Base-by-base conservation (phyloP, 53 echinoderm and acorn worm genomes). In the Antedon mediterranea region DNA sequence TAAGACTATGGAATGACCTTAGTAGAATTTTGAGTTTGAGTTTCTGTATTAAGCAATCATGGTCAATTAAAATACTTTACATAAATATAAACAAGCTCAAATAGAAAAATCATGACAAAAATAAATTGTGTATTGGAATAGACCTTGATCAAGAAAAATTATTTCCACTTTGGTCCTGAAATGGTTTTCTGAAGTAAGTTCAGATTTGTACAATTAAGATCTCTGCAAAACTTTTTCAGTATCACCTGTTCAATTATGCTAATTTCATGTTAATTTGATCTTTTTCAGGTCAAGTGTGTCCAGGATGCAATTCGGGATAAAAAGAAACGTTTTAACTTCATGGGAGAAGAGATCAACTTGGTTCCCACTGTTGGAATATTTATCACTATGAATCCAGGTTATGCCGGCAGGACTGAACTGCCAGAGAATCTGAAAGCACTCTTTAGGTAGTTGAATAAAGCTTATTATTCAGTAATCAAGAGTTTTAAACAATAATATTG, bases 351-450 rank as follows among this genome's bases (percentile, higher is more conserved):
- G 83, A 98, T 98, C 84, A 74, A 71, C 57, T 71, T 98, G 80
- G 87, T 98, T 14, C 87, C 90, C 0, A 78, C 89, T 9, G 92
- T 92, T 18, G 98, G 98, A 29, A 98, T 98, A 86, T 98, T 98
- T 88, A 98, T 98, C 88, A 98, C 98, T 78, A 98, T 98, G 98
- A 98, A 98, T 83, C 98, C 98, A 14, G 98, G 91, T 34, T 90
- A 89, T 80, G 95, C 95, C 29, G 98, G 98, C 4, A 81, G 98
- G 30, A 98, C 98, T 43, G 98, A 98, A 80, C 85, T 98, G 15
- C 98, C 98, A 29, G 98, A 98, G 83, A 98, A 98, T 32, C 98
- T 98, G 82, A 98, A 92, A 73, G 92, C 98, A 31, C 88, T 98
- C 43, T 98, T 95, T 83, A 95, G 94, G 94, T 90, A 30, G 71